Percentiles rank a stretch among this genome's conserved stretches.
phyloP scores from a whole-genome alignment of 2,888 invertebrate species.

The Baccha elongata region DNA sequence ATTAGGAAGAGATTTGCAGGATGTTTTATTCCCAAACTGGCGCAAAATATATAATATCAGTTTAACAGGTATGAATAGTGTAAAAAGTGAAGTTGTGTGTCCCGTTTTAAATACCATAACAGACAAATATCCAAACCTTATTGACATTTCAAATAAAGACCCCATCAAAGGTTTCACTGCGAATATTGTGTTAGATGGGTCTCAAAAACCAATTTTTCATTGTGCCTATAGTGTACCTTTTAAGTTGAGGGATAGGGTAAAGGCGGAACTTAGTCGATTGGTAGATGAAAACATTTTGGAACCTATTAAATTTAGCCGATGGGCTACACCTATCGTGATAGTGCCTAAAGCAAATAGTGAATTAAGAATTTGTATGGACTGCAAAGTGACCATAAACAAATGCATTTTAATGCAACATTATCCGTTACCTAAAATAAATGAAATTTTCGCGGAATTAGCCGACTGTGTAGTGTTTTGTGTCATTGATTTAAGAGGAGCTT shows the following conservation, averaged over 20 bases:
- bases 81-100: constrained; percentile 14
- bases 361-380: constrained; percentile 23
- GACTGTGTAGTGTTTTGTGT: no score
- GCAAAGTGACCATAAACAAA: constrained; percentile 30
- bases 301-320: constrained; percentile 4
- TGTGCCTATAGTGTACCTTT: constrained; percentile 64
- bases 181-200: constrained; percentile 25
- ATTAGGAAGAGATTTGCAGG: constrained; percentile 26
- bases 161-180: constrained; percentile 32
- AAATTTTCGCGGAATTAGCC: no score
- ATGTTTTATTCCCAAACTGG: constrained; percentile 33
- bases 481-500: no score
- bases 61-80: constrained; percentile 2
- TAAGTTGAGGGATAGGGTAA: constrained; percentile 41
- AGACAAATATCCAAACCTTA: not conserved
- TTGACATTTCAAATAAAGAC: not conserved
- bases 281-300: constrained; percentile 24
- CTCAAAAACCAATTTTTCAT: constrained; percentile 43
- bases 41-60: not conserved
- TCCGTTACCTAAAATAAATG: constrained; percentile 16
- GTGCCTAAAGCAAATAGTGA: constrained; percentile 18
- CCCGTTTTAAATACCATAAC: not conserved
- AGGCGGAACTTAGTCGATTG: constrained; percentile 60
- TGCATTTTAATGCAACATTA: constrained; percentile 14
- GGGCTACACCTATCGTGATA: constrained; percentile 9